Evolutionary conservation across 2,113 vertebrate species (phyloP).

Genomic region (Lampris megalopsis): DNA sequence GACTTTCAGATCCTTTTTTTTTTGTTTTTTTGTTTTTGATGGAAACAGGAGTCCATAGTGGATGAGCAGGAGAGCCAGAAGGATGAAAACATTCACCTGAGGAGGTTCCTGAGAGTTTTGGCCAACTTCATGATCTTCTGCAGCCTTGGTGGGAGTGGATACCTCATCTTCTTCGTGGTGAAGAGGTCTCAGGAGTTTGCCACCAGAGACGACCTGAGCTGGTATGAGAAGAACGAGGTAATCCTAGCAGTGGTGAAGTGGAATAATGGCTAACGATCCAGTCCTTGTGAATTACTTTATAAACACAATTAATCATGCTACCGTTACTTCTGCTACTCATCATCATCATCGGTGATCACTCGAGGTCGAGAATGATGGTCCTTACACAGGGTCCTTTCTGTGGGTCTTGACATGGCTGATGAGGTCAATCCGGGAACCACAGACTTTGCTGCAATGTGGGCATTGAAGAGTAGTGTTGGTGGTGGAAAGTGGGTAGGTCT

Average conservation of each 20-base stretch:
- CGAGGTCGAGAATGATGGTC: too few relatives aligned
- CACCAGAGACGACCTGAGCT: constrained; percentile 88
- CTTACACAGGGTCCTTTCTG: too few relatives aligned
- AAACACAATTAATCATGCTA: too few relatives aligned
- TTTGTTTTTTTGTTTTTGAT: constrained; percentile 3
- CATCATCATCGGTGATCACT: too few relatives aligned
- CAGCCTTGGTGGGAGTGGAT: constrained; percentile 96
- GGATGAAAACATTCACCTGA: constrained; percentile 96
- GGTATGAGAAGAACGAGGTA: constrained; percentile 99
- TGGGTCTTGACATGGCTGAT: too few relatives aligned
- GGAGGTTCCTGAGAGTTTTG: constrained; percentile 92
- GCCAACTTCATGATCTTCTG: constrained; percentile 94
- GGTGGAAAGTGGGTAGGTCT: too few relatives aligned
- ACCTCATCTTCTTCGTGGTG: constrained; percentile 98
- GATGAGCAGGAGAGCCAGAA: constrained; percentile 98
- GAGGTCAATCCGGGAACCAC: too few relatives aligned
- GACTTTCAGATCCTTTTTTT: not conserved
- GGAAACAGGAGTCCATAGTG: constrained; percentile 94
- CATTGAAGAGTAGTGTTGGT: too few relatives aligned
- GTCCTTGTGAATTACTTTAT: too few relatives aligned
- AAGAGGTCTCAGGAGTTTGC: constrained; percentile 96
- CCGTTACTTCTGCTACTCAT: too few relatives aligned
- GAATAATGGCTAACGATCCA: too few relatives aligned
- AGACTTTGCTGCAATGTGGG: too few relatives aligned
- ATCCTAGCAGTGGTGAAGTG: constrained; percentile 17